phyloP scores from a whole-genome alignment of 1,140 invertebrate genomes.

The Hycleus phaleratus region DNA sequence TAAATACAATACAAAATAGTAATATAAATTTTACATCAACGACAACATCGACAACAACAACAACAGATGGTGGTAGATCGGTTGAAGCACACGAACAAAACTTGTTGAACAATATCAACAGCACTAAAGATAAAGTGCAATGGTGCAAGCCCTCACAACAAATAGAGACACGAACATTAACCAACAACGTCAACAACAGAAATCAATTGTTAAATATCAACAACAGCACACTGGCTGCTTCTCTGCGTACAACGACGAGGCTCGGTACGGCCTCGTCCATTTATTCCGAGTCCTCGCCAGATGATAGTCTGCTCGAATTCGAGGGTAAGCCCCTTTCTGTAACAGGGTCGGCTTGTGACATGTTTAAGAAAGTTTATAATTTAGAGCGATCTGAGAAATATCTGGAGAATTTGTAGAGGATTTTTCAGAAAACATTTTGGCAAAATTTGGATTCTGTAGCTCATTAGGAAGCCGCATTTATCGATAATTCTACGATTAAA shows the following conservation, averaged over 20 bases:
- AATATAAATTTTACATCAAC: slow-evolving; percentile 26
- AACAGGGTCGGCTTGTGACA: too few species aligned
- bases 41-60: slow-evolving; percentile 16
- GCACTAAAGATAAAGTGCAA: slow-evolving; percentile 34
- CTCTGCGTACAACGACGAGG: slow-evolving; percentile 24
- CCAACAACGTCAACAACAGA: slow-evolving; percentile 31
- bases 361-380: too few species aligned
- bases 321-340: slow-evolving; percentile 27
- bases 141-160: slow-evolving; percentile 35
- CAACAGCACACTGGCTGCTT: slow-evolving; percentile 37
- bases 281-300: slow-evolving; percentile 36
- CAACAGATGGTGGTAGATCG: slow-evolving; percentile 12
- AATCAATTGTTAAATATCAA: slow-evolving; percentile 35
- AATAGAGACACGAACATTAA: slow-evolving; percentile 28
- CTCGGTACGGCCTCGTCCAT: slow-evolving; percentile 28
- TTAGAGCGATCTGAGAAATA: too few species aligned
- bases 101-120: slow-evolving; percentile 30
- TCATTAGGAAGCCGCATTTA: too few species aligned
- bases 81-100: slow-evolving; percentile 12
- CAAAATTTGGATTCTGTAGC: too few species aligned
- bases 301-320: slow-evolving; percentile 39
- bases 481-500: too few species aligned
- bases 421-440: too few species aligned
- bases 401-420: too few species aligned
- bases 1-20: slow-evolving; percentile 38